A percentile compares a stretch with the other conserved stretches of the same genome.
Conservation (phyloP, 92 coral and sea anemone genomes). For the Hydrozoanthus gracilis region DNA sequence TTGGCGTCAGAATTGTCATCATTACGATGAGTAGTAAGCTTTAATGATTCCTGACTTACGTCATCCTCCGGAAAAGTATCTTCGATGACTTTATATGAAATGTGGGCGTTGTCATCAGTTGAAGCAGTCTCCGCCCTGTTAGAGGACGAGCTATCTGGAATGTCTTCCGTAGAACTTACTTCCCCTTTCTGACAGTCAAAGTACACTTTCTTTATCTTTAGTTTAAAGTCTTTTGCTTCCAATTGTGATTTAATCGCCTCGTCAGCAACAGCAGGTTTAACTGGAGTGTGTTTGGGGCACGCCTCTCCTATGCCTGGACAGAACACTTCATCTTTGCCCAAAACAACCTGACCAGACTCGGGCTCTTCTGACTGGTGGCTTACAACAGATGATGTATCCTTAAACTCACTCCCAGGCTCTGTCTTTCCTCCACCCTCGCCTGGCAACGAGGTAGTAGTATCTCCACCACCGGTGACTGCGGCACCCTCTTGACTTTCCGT, state of each 20-base stretch:
- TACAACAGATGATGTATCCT: not conserved
- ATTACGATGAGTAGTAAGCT: not conserved
- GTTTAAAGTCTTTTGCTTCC: not conserved
- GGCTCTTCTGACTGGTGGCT: not conserved
- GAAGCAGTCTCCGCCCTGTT: not conserved
- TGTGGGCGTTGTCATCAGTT: not conserved
- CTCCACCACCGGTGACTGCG: not conserved
- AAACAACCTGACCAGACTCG: slow-evolving; percentile 23
- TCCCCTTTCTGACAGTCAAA: slow-evolving; percentile 13
- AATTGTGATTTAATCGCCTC: not conserved
- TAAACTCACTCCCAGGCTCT: not conserved
- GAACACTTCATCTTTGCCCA: slow-evolving; percentile 58
- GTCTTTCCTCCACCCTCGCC: not conserved
- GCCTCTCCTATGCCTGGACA: slow-evolving; percentile 50
- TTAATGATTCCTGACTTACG: not conserved
- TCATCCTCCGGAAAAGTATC: slow-evolving; percentile 12
- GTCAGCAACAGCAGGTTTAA: not conserved
- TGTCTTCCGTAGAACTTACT: not conserved
- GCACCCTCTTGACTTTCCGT: not conserved
- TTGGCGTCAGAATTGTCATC: not conserved
- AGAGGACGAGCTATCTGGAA: not conserved
- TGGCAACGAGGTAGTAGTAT: not conserved
- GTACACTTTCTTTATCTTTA: not conserved
- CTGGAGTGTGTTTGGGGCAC: slow-evolving; percentile 1
- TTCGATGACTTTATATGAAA: not conserved